These are phyloP conservation scores for Rhynchotus rufescens DNA, from an alignment of 2,797 vertebrate species.

Conservation along the genomic window DNA sequence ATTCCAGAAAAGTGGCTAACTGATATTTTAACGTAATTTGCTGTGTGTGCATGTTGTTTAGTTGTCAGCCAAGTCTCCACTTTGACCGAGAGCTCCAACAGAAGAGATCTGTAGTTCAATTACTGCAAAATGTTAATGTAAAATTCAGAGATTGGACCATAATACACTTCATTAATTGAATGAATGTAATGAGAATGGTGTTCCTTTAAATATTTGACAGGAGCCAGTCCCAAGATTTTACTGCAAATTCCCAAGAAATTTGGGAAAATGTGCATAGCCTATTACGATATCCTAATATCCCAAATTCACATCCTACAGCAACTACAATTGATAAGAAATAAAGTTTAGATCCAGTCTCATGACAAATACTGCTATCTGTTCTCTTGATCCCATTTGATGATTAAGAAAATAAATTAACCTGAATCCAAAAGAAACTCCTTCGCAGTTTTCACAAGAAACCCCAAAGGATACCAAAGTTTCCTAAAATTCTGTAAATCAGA, in stretches of 20 bases:
- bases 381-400: not conserved
- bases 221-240: not conserved
- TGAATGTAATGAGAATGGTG: not conserved
- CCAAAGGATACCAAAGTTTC: not conserved
- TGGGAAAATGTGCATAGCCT: not conserved
- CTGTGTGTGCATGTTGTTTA: not conserved
- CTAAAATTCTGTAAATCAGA: not conserved
- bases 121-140: not conserved
- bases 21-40: not conserved
- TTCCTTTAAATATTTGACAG: not conserved
- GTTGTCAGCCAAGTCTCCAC: not conserved
- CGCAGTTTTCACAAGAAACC: not conserved
- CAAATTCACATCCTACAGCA: not conserved
- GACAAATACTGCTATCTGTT: not conserved
- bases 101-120: not conserved
- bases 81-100: not conserved
- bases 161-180: not conserved
- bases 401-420: not conserved
- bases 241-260: not conserved
- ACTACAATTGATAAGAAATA: not conserved
- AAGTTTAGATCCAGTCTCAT: not conserved
- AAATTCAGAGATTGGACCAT: not conserved
- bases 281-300: not conserved
- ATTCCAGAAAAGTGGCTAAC: not conserved
- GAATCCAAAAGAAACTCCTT: not conserved